Conservation (phyloP, 2,888 invertebrate species). For the Diabrotica balteata region DNA sequence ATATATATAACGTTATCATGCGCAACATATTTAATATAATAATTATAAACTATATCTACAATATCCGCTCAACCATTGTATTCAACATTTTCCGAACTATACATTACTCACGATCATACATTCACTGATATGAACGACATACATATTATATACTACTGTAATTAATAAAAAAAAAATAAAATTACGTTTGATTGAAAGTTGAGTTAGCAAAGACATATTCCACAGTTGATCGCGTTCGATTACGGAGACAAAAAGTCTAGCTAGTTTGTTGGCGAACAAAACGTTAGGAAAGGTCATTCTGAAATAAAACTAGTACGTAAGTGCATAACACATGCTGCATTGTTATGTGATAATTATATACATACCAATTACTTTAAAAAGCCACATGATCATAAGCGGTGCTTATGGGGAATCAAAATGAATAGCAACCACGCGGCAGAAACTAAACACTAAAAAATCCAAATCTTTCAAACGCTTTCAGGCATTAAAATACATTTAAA, state of each 20-base stretch:
- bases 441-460: too few relatives aligned
- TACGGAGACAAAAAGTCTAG: slow-evolving; percentile 49
- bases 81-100: not conserved
- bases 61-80: too few relatives aligned
- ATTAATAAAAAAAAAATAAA: too few relatives aligned
- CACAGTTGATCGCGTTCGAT: slow-evolving; percentile 14
- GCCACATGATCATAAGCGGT: slow-evolving; percentile 29
- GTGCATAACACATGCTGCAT: slow-evolving; percentile 40
- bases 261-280: slow-evolving; percentile 41
- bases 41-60: too few relatives aligned
- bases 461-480: too few relatives aligned
- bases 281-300: slow-evolving; percentile 54
- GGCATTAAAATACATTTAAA: too few relatives aligned
- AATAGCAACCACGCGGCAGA: not conserved
- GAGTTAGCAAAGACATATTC: slow-evolving; percentile 13
- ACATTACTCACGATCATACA: not conserved
- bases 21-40: too few relatives aligned
- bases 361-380: slow-evolving; percentile 40
- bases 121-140: too few relatives aligned
- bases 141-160: too few relatives aligned
- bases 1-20: too few relatives aligned
- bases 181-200: not conserved
- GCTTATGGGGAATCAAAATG: not conserved
- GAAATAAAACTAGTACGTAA: slow-evolving; percentile 48
- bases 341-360: slow-evolving; percentile 41